A percentile compares a stretch with the other conserved stretches of the same genome.
Evolutionary conservation across 2,888 invertebrate genomes (phyloP).

Genomic region (Automeris io): DNA sequence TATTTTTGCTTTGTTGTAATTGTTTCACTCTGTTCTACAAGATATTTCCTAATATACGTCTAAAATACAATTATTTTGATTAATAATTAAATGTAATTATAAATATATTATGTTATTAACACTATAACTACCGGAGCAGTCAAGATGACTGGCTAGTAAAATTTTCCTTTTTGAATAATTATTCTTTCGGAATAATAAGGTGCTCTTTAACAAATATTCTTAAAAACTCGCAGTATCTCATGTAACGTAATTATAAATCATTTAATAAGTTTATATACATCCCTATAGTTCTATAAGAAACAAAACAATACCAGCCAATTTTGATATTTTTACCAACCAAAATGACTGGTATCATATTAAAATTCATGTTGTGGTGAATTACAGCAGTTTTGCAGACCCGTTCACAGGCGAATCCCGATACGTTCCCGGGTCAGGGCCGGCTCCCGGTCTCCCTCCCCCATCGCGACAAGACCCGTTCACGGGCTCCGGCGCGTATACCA

Average conservation of each 20-base stretch:
- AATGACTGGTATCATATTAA: too few relatives aligned
- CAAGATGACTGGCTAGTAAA: too few relatives aligned
- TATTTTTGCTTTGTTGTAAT: too few relatives aligned
- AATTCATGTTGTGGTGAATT: not conserved
- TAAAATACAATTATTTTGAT: too few relatives aligned
- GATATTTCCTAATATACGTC: too few relatives aligned
- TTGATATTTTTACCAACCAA: too few relatives aligned
- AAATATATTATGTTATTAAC: not conserved
- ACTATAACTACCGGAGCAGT: too few relatives aligned
- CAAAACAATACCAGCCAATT: too few relatives aligned
- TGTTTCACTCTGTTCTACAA: too few relatives aligned
- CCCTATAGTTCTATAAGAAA: too few relatives aligned
- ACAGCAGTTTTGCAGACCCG: conserved; percentile 75
- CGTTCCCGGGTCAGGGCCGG: conserved; percentile 70
- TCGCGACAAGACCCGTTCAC: conserved; percentile 80
- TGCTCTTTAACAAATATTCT: not conserved
- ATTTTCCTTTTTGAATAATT: too few relatives aligned
- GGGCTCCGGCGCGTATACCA: conserved; percentile 82
- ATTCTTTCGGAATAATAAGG: not conserved
- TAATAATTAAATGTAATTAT: not conserved
- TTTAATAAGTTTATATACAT: not conserved
- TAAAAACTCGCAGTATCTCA: too few relatives aligned
- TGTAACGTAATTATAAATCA: not conserved
- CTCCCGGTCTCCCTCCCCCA: conserved; percentile 23
- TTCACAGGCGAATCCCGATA: conserved; percentile 83